These are phyloP conservation scores for Lepidurus arcticus DNA, from an alignment of 1,140 invertebrate species.

Conservation along the genomic window DNA sequence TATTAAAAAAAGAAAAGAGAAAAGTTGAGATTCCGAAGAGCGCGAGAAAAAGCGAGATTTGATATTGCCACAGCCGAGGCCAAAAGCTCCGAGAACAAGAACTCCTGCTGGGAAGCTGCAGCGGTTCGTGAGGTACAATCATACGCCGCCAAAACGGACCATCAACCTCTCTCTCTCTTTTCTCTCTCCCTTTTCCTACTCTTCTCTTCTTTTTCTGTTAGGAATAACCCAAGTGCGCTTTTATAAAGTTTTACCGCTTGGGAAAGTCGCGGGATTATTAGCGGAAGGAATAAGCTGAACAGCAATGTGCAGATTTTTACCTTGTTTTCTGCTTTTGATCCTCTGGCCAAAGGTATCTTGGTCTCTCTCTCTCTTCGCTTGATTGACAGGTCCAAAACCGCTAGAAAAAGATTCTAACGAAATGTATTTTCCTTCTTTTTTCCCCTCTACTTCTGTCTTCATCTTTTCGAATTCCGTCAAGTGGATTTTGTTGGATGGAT, in stretches of 20 bases:
- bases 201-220: not conserved
- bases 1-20: not conserved
- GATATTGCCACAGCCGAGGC: slow-evolving; percentile 6
- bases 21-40: not conserved
- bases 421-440: not conserved
- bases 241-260: not conserved
- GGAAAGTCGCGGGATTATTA: not conserved
- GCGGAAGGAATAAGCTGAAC: not conserved
- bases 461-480: too few species aligned
- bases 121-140: slow-evolving; percentile 17
- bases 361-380: not conserved
- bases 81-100: not conserved
- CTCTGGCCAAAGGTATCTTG: not conserved
- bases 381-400: slow-evolving; percentile 6
- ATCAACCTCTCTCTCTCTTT: slow-evolving; percentile 5
- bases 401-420: not conserved
- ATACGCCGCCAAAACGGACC: not conserved
- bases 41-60: slow-evolving; percentile 9
- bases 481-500: not conserved
- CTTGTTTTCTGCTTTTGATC: too few species aligned
- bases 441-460: not conserved
- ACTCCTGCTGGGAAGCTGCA: slow-evolving; percentile 20
- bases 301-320: not conserved
- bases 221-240: slow-evolving; percentile 2
- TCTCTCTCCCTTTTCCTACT: too few species aligned